Evolutionary conservation across 2,888 invertebrate genomes (phyloP), one percentile per base, ranked within the genome.

Genomic region (Tetrapedia diversipes): DNA sequence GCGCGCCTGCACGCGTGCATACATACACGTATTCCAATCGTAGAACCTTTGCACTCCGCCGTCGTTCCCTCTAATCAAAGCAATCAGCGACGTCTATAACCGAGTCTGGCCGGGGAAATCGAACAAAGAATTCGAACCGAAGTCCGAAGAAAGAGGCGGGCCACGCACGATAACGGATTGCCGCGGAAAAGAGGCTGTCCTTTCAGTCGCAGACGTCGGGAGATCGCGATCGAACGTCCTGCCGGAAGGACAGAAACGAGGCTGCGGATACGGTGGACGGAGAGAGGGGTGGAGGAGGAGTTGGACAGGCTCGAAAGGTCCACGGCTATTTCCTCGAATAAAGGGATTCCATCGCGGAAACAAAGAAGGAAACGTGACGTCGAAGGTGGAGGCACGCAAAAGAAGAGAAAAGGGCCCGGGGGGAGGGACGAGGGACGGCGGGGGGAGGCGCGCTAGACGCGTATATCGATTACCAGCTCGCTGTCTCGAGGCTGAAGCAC

Each of bases 381-480:
- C 74, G 63, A 76, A 77, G 72, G 63, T 70, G 32, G 59, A 79
- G 70, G 61, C 53, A 57, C n/a, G n/a, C n/a, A n/a, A n/a, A 67
- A 65, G 60, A 72, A 57, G 61, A 68, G 57, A 69, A 66, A 59
- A 54, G 65, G 39, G 7, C 53, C 24, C 54, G 39, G 7, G 22
- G 11, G n/a, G 24, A 10, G 47, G 51, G n/a, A n/a, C 53, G 47
- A 63, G 63, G 57, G 14, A 34, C 19, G 24, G 49, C 54, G 39
- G 7, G 22, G 11, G n/a, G 24, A 10, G 47, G 51, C 66, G 54
- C 54, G 81, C 80, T 82, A 81, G 84, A 85, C 85, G 83, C 84
- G 76, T 83, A 82, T 85, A 86, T 86, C 85, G 86, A 86, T 86
- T 87, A 83, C 86, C 68, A 77, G 49, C 77, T 72, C 75, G 66